Evolutionary conservation across 35 echinoderm and acorn worm genomes (phyloP).

Genomic region (Nesometra sesokonis): DNA sequence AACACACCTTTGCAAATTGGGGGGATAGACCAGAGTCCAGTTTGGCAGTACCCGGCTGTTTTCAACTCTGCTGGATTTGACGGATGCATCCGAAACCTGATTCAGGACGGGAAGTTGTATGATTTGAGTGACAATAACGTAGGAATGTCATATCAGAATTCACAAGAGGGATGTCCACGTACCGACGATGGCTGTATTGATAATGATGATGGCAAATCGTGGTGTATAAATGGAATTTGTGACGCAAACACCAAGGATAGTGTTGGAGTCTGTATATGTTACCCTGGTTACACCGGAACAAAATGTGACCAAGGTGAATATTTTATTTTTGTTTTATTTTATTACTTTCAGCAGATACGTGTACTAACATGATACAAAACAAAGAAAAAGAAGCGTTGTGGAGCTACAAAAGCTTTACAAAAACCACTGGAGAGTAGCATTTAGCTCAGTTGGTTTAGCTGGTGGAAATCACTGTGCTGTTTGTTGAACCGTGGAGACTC

Average conservation of each 20-base stretch:
- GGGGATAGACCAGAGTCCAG: constrained; percentile 15
- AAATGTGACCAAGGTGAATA: constrained; percentile 50
- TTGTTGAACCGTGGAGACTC: too few species aligned
- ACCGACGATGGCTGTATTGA: constrained; percentile 36
- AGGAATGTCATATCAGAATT: constrained; percentile 16
- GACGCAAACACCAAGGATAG: constrained; percentile 23
- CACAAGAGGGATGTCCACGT: constrained; percentile 45
- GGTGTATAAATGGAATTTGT: constrained; percentile 79
- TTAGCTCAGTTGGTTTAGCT: too few species aligned
- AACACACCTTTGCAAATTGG: constrained; percentile 81
- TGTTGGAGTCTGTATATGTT: constrained; percentile 46
- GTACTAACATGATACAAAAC: too few species aligned
- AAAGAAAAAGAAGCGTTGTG: too few species aligned
- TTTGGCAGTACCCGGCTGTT: background rate
- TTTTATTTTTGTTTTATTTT: background rate
- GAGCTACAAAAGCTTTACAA: too few species aligned
- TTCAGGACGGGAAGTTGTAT: constrained; percentile 71
- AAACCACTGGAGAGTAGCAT: too few species aligned
- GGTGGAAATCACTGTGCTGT: too few species aligned
- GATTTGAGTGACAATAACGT: constrained; percentile 32
- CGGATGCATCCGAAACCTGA: constrained; percentile 73
- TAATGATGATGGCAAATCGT: constrained; percentile 1
- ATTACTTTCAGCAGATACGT: too few species aligned
- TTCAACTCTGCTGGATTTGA: constrained; percentile 27
- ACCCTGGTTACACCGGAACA: constrained; percentile 56